phyloP scores from a whole-genome alignment of 1,140 invertebrate species.

The Trichogramma pretiosum region DNA sequence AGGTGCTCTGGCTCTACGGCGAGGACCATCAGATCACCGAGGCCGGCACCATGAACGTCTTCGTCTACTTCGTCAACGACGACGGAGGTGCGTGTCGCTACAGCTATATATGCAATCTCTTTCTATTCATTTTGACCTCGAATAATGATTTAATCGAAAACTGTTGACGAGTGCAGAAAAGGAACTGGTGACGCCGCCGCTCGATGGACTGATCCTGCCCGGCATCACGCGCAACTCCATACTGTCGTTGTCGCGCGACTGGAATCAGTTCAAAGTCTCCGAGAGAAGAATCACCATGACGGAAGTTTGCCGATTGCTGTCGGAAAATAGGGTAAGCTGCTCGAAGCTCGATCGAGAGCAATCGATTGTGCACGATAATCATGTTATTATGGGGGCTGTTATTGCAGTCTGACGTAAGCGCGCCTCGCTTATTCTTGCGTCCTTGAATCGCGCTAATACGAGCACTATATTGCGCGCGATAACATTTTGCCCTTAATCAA shows the following conservation, averaged over 20 bases:
- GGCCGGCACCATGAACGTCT: conserved; percentile 98
- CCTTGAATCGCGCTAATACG: not conserved
- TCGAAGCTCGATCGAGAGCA: too few species aligned
- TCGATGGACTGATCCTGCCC: conserved; percentile 86
- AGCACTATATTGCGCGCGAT: too few species aligned
- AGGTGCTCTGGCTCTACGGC: conserved; percentile 96
- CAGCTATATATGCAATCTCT: not conserved
- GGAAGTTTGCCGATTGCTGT: conserved; percentile 63
- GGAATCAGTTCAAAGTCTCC: conserved; percentile 79
- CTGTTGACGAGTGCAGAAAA: conserved; percentile 66
- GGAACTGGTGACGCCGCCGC: conserved; percentile 86
- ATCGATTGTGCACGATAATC: too few species aligned
- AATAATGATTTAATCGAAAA: not conserved
- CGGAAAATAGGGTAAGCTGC: conserved; percentile 75
- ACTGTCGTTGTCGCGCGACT: conserved; percentile 68
- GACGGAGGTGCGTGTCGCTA: conserved; percentile 66
- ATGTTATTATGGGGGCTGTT: too few species aligned
- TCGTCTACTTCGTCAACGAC: conserved; percentile 80
- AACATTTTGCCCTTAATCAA: too few species aligned
- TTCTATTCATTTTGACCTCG: not conserved
- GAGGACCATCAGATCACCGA: conserved; percentile 92
- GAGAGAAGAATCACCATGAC: conserved; percentile 83
- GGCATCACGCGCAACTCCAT: conserved; percentile 87
- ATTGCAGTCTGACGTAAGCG: too few species aligned
- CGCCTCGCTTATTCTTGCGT: not conserved